Evolutionary conservation across 2,888 invertebrate genomes (phyloP).

Genomic region (Drosophila tripunctata): DNA sequence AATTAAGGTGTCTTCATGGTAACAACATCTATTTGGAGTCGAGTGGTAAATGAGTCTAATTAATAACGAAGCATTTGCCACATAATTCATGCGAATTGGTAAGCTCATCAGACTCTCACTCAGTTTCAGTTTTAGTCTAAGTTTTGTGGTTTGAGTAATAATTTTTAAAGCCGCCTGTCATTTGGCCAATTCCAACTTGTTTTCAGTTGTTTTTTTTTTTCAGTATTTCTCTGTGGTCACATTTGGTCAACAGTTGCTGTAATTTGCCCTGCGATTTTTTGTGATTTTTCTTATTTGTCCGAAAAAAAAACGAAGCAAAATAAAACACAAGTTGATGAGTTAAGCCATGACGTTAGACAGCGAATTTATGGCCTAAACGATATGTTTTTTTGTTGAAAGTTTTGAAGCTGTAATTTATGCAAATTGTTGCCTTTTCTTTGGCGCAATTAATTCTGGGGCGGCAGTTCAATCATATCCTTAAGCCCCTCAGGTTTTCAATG

Average conservation of each 20-base stretch:
- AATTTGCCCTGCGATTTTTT: conserved; percentile 22
- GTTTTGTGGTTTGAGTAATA: conserved; percentile 51
- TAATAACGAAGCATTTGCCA: conserved; percentile 84
- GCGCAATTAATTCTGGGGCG: conserved; percentile 65
- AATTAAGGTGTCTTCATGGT: conserved; percentile 83
- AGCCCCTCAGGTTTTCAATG: conserved; percentile 44
- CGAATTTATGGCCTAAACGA: conserved; percentile 69
- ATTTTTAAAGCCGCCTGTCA: conserved; percentile 48
- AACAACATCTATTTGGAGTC: conserved; percentile 59
- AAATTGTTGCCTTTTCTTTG: conserved; percentile 63
- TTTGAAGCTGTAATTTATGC: conserved; percentile 65
- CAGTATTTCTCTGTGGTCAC: conserved; percentile 43
- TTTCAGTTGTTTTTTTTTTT: conserved; percentile 15
- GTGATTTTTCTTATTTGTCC: conserved; percentile 13
- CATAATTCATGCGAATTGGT: conserved; percentile 72
- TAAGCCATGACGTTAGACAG: conserved; percentile 62
- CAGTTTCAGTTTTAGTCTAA: not conserved
- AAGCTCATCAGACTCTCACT: conserved; percentile 9
- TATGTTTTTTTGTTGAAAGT: conserved; percentile 40
- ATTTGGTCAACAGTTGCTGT: conserved; percentile 48
- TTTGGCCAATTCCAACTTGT: conserved; percentile 26
- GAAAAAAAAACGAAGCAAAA: not conserved
- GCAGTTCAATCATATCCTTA: conserved; percentile 71
- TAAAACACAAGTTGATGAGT: conserved; percentile 55
- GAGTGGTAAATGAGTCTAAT: conserved; percentile 83